Conservation (phyloP, 2,797 vertebrate genomes). For the Melanotaenia pygmaea region DNA sequence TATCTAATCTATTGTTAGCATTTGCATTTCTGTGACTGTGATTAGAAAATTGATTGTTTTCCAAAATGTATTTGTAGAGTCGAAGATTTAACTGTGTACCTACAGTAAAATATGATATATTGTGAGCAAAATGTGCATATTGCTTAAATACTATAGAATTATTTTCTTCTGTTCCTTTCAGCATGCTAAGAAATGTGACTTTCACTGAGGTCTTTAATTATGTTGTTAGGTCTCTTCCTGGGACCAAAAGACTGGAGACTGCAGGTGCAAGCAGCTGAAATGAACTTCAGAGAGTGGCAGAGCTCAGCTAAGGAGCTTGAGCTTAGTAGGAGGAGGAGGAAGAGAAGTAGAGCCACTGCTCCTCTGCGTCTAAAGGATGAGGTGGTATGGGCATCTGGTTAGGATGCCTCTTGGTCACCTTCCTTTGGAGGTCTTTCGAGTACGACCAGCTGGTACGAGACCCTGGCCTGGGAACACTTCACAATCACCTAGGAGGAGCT, state of each 20-base stretch:
- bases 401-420: background rate
- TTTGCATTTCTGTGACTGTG: background rate
- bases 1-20: background rate
- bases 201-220: background rate
- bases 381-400: no score
- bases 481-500: no score
- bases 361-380: no score
- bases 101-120: background rate
- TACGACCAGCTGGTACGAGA: background rate
- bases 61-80: background rate
- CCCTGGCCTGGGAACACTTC: background rate
- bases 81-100: background rate
- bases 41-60: background rate
- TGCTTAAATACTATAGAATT: background rate
- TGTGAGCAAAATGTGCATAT: background rate
- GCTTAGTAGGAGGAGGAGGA: no score
- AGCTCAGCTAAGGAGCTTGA: background rate
- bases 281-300: background rate
- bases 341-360: no score
- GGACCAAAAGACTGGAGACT: background rate
- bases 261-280: background rate
- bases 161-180: background rate
- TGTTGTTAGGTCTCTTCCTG: background rate
- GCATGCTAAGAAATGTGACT: background rate
- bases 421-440: background rate